Conservation (phyloP, 2,797 vertebrate genomes). For the Zenarchopterus dispar region DNA sequence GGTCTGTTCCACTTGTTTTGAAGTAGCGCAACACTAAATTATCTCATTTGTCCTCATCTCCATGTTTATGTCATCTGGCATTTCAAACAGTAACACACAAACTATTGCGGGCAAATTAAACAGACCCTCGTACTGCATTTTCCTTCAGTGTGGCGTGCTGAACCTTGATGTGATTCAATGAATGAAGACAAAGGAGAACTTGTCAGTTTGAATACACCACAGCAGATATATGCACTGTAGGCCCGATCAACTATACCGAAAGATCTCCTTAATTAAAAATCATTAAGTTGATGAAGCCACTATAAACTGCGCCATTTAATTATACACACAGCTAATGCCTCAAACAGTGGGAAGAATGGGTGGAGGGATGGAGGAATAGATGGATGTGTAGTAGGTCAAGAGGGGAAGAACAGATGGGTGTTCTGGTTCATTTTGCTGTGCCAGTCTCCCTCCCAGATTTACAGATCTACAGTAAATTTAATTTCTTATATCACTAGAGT, state of each 20-base stretch:
- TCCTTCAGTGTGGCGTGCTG: constrained; percentile 14
- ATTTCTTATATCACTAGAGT: constrained; percentile 54
- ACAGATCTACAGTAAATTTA: constrained; percentile 61
- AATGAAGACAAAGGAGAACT: constrained; percentile 52
- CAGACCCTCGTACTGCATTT: constrained; percentile 21
- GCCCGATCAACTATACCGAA: constrained; percentile 73
- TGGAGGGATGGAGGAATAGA: constrained; percentile 53
- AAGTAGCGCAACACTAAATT: constrained; percentile 19
- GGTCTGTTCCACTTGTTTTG: constrained; percentile 17
- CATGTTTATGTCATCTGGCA: constrained; percentile 7
- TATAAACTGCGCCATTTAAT: constrained; percentile 77
- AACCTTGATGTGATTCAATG: constrained; percentile 51
- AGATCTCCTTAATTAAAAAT: constrained; percentile 76
- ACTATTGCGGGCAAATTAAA: constrained; percentile 33
- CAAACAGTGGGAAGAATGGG: constrained; percentile 60
- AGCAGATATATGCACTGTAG: constrained; percentile 59
- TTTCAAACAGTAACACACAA: constrained; percentile 15
- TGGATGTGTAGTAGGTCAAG: constrained; percentile 37
- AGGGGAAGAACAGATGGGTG: constrained; percentile 64
- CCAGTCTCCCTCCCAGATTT: constrained; percentile 47
- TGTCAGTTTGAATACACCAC: constrained; percentile 69
- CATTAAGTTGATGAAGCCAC: constrained; percentile 73
- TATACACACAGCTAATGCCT: constrained; percentile 71
- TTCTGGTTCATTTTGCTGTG: constrained; percentile 47
- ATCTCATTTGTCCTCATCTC: constrained; percentile 21